Evolutionary conservation across 2,888 invertebrate genomes (phyloP).

Genomic region (Willowsia nigromaculata): DNA sequence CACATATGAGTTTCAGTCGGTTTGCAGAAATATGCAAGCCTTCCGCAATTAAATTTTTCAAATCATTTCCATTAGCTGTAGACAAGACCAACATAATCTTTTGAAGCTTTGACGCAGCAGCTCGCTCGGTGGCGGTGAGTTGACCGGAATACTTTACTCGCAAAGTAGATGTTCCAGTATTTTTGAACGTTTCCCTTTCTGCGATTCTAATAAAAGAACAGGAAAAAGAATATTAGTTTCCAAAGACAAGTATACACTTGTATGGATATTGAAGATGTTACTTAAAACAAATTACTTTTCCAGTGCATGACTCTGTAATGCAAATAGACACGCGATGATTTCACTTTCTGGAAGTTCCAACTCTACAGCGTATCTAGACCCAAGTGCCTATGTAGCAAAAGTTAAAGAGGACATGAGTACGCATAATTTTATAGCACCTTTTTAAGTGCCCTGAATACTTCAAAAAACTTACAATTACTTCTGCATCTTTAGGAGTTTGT

Average conservation of each 20-base stretch:
- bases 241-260: too few relatives aligned
- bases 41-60: slow-evolving; percentile 83
- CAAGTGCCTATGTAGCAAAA: slow-evolving; percentile 83
- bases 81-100: slow-evolving; percentile 84
- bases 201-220: slow-evolving; percentile 83
- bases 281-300: slow-evolving; percentile 81
- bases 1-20: slow-evolving; percentile 85
- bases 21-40: slow-evolving; percentile 55
- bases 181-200: slow-evolving; percentile 85
- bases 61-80: slow-evolving; percentile 82
- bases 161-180: slow-evolving; percentile 87
- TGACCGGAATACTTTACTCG: slow-evolving; percentile 85
- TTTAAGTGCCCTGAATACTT: neutral
- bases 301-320: slow-evolving; percentile 86
- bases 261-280: neutral
- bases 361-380: slow-evolving; percentile 83
- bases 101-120: slow-evolving; percentile 79
- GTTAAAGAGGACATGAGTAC: too few relatives aligned
- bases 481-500: slow-evolving; percentile 81
- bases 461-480: slow-evolving; percentile 82
- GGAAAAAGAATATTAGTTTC: too few relatives aligned
- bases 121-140: slow-evolving; percentile 79
- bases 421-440: too few relatives aligned
- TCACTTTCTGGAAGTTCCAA: slow-evolving; percentile 83
- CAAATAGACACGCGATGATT: slow-evolving; percentile 83